Base-by-base conservation (phyloP, 2,888 invertebrate species). In the Phoronis australis region DNA sequence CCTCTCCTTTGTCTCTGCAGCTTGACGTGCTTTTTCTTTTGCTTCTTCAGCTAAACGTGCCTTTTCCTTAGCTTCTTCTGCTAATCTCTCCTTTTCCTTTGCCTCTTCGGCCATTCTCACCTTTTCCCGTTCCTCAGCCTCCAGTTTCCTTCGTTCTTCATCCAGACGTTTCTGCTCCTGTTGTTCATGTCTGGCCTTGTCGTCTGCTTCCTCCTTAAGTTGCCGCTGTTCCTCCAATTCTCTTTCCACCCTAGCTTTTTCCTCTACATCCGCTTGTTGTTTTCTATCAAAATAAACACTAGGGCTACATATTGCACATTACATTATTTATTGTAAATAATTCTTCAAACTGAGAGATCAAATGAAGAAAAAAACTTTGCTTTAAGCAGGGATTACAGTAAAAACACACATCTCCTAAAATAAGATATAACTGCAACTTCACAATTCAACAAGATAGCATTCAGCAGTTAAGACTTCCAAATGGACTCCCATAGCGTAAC, bases 51-150 rank as follows among this genome's bases (percentile, higher is more conserved):
- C 37, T 51, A 27, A 23, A 39, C 35, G 31, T 45, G 25, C 21
- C 47, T 40, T 38, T 47, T 47, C 40, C 47, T 44, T 23, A 24
- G 20, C 51, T 42, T 54, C 38, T 47, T 41, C 45, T 39, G 27
- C 22, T 2, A 15, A 38, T 24, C 40, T 25, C 15, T 50, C 53
- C 12, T 25, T 50, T 25, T 44, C 40, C 26, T 60, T 25, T 45
- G 15, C 38, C 37, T 20, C 37, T 9, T 6, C n/a, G 4, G 4
- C 15, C 55, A 54, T 40, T 55, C 52, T 52, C 48, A 56, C 21
- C 51, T 48, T 24, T 57, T 50, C 22, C 57, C 57, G 21, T 48
- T 12, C 35, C 44, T 25, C 4, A 55, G 27, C 24, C 24, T 42
- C 22, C 40, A 23, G 22, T 38, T n/a, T 23, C 38, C 37, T 38